Base-by-base conservation (phyloP, 1,140 invertebrate species). In the Drosophila repletoides region DNA sequence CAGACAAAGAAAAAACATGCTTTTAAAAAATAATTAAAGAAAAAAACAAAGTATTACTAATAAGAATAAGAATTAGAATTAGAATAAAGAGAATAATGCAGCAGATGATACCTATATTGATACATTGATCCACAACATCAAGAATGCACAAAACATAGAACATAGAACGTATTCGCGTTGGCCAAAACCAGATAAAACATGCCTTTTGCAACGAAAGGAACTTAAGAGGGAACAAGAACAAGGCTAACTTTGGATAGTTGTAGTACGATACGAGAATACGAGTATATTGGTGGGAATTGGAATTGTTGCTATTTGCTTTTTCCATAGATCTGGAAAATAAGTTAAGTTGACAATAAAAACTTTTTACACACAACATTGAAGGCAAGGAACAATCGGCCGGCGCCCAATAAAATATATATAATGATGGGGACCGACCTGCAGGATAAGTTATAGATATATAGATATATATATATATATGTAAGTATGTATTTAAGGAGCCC, bases 111-210 rank as follows among this genome's bases (percentile, higher is more conserved):
- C 81, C 81, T 87, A 84, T 58, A 43, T 21, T 63, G 38, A 43
- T 34, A 89, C 88, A 89, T 69, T 79, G 84, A 87, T 89, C 84
- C 88, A 89, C 88, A 89, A 89, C 88, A 89, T 83, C 88, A 76
- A 89, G 83, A 81, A 83, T 89, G 74, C 79, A 80, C 72, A 76
- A 76, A 76, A 55, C 49, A 58, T 68, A 36, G 59, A 33, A 33
- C 17, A 14, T 41, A 36, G 53, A 56, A 58, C 64, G 41, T 55
- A 45, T 68, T 58, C 51, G 52, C 51, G n/a, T n/a, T 56, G 43
- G 60, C 66, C 76, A 46, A 59, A 45, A 66, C 60, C 49, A 64
- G 17, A 31, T 59, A 64, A 71, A 72, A 73, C 80, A 86, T 87
- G 80, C 80, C 80, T 80, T n/a, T n/a, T 81, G 67, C 80, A 84